These are phyloP conservation scores for Elgaria multicarinata DNA, from an alignment of 2,113 vertebrate genomes.

Conservation along the genomic window DNA sequence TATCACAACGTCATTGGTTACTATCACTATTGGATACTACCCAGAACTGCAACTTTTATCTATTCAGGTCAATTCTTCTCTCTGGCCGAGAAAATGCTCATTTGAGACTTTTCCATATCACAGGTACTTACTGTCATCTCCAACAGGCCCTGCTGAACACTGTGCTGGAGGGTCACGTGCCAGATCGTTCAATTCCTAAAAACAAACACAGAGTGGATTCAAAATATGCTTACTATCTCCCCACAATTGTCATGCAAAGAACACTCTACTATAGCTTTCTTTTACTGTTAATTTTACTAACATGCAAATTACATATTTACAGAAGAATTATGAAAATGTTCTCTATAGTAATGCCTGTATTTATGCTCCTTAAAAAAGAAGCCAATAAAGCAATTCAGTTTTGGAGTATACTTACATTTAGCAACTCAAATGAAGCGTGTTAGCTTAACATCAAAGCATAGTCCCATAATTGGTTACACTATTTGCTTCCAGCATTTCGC, in stretches of 20 bases:
- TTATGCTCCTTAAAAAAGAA: background rate
- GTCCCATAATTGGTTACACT: background rate
- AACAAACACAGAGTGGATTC: conserved; percentile 23
- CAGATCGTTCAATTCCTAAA: conserved; percentile 96
- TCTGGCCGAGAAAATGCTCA: background rate
- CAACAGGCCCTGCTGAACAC: conserved; percentile 97
- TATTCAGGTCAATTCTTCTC: rapidly evolving
- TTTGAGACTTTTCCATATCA: background rate
- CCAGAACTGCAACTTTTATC: background rate
- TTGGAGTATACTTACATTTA: background rate
- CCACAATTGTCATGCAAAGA: background rate
- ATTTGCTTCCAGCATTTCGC: background rate
- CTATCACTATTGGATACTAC: too few relatives aligned
- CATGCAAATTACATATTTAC: background rate
- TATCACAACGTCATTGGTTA: too few relatives aligned
- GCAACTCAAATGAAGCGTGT: background rate
- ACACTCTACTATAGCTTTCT: background rate
- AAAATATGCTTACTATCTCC: background rate
- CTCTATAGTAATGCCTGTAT: background rate
- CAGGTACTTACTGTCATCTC: conserved; percentile 87
- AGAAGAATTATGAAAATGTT: background rate
- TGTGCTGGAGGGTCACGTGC: conserved; percentile 97
- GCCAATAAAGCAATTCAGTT: background rate
- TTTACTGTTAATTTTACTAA: background rate
- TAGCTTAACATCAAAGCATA: background rate